These are phyloP conservation scores for Psammodynastes pulverulentus DNA, from an alignment of 2,113 vertebrate species.

Conservation along the genomic window DNA sequence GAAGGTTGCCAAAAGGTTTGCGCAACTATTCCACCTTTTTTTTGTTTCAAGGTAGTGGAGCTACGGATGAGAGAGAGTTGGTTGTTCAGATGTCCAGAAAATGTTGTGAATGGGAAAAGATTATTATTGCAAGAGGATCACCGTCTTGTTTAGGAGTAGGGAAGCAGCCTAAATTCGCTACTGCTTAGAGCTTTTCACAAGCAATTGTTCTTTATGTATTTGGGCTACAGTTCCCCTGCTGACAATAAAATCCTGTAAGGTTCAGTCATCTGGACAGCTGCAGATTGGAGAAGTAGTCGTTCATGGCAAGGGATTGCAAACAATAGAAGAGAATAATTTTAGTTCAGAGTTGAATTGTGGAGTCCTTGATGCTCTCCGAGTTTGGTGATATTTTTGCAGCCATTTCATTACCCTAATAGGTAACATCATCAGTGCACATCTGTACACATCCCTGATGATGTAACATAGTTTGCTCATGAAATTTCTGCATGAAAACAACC, in stretches of 20 bases:
- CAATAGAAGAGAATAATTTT: neutral
- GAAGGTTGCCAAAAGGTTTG: neutral
- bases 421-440: neutral
- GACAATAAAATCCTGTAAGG: neutral
- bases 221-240: neutral
- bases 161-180: neutral
- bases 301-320: neutral
- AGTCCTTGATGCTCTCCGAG: too few species aligned
- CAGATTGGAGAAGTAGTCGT: neutral
- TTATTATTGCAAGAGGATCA: neutral
- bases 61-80: neutral
- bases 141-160: neutral
- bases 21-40: neutral
- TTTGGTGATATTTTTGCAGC: too few species aligned
- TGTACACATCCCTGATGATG: neutral
- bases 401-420: too few species aligned
- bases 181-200: neutral
- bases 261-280: neutral
- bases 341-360: too few species aligned
- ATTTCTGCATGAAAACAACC: neutral
- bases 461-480: neutral
- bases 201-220: neutral
- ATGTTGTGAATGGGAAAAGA: neutral
- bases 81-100: neutral
- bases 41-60: neutral